Evolutionary conservation across 64 coral and sea anemone genomes (phyloP), one percentile per base, ranked within the genome.

Genomic region (Astreopora myriophthalma): DNA sequence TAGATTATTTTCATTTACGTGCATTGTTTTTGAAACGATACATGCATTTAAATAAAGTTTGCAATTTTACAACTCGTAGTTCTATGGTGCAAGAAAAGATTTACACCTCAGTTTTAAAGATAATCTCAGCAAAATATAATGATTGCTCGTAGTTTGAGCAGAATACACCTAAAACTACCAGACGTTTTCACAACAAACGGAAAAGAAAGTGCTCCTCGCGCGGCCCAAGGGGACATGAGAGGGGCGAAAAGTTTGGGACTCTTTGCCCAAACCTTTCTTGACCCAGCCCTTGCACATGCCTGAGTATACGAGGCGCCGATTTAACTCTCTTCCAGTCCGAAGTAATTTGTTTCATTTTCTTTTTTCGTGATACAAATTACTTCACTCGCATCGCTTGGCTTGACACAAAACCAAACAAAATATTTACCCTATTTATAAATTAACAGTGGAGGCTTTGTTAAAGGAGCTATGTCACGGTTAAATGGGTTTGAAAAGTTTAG

Each of bases 11-110:
- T 24, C 58, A 38, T 65, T 83, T 39, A 58, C 19, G 79, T 64
- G 79, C 79, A 80, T 12, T 80, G 76, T 80, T 58, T 80, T 80
- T 80, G 27, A 80, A 80, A 83, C 57, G 57, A 64, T 64, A 17
- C 57, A 25, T 79, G 48, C 46, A 79, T 57, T 79, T 51, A 55
- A 32, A 52, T 52, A 79, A 19, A 31, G 31, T 55, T 83, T 37
- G 24, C 20, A 61, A 30, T 51, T 80, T 58, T 31, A 33, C 30
- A 65, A 64, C n/a, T 83, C 14, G 0, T 12, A 37, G 70, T 73
- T 22, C 8, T 34, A 73, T 27, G 3, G 31, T 24, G 58, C 13
- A 38, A 19, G 13, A 19, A 2, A 36, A 73, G 14, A n/a, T 73
- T 37, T 37, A 37, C 33, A 73, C 6, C 61, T 64, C 22, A 64